Conservation (phyloP, 2,888 invertebrate genomes). For the Lucinisca nassula region DNA sequence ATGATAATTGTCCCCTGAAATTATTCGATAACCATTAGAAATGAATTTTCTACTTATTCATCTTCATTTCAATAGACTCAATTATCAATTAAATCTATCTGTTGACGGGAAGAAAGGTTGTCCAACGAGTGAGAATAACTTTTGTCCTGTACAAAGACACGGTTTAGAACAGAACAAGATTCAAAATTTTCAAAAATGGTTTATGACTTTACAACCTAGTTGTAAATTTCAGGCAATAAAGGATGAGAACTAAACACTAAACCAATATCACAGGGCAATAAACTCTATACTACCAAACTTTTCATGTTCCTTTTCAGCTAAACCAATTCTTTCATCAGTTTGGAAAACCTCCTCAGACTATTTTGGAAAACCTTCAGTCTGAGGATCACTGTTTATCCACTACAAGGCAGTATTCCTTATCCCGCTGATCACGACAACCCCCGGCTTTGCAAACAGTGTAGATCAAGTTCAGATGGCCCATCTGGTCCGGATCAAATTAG, state of each 20-base stretch:
- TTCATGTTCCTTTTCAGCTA: too few species aligned
- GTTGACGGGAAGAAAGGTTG: not conserved
- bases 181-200: not conserved
- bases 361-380: too few species aligned
- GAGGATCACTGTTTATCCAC: too few species aligned
- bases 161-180: not conserved
- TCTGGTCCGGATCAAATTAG: too few species aligned
- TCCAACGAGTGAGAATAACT: not conserved
- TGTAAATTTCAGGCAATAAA: not conserved
- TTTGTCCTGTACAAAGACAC: not conserved
- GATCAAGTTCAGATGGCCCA: too few species aligned
- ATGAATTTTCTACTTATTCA: slow-evolving; percentile 1
- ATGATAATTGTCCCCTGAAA: not conserved
- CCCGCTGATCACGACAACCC: too few species aligned
- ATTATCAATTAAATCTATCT: not conserved
- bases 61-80: not conserved
- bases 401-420: too few species aligned
- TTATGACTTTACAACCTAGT: not conserved
- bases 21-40: not conserved
- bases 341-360: too few species aligned
- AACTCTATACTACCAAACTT: too few species aligned
- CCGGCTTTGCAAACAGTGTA: too few species aligned
- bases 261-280: not conserved
- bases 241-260: not conserved
- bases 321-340: too few species aligned